Percentiles rank a stretch among this genome's conserved stretches.
These are phyloP conservation scores for Antechinus flavipes DNA, from an alignment of 2,113 vertebrate genomes.

Conservation along the genomic window DNA sequence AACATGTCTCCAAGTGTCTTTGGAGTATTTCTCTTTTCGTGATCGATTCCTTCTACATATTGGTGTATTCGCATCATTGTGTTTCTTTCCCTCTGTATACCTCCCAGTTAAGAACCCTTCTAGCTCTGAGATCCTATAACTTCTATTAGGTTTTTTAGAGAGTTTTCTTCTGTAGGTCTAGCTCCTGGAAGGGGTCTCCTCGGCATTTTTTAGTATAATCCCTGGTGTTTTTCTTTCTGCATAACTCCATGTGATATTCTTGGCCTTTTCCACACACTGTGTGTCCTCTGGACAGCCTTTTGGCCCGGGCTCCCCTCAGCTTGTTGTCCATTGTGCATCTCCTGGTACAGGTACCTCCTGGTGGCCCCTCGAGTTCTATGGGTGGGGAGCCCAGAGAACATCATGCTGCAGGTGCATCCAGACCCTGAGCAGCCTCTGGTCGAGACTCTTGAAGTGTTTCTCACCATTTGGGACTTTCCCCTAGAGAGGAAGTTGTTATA, in stretches of 20 bases:
- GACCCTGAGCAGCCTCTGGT: neutral
- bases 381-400: conserved; percentile 8
- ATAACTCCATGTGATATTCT: neutral
- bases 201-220: neutral
- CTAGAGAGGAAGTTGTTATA: neutral
- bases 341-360: conserved; percentile 52
- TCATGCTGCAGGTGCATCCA: conserved; percentile 55
- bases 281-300: neutral
- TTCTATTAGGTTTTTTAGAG: neutral
- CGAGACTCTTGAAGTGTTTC: neutral
- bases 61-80: neutral
- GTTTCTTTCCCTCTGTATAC: neutral
- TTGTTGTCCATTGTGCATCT: neutral
- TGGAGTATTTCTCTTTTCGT: neutral
- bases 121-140: neutral
- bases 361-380: conserved; percentile 52
- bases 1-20: neutral
- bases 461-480: conserved; percentile 54
- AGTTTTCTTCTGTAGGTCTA: neutral
- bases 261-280: neutral
- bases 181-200: neutral
- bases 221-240: neutral
- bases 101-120: neutral
- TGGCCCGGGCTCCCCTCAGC: neutral
- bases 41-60: neutral